Conservation (phyloP, 2,797 vertebrate species). For the Streptopelia turtur region DNA sequence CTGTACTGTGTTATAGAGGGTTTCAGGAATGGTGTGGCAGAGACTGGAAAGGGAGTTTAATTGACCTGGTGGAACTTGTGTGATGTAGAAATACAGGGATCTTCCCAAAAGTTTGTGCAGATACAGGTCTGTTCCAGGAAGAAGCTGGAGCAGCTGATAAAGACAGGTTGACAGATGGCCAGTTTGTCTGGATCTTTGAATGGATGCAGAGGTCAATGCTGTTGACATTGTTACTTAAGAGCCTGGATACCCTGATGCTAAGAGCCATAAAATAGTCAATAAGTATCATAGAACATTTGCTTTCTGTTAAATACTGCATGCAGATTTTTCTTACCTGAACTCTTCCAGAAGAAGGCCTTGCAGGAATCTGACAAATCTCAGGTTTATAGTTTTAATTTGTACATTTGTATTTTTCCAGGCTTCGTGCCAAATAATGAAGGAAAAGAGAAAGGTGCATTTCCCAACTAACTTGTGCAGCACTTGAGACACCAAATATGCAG, state of each 20-base stretch:
- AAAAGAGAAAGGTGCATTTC: neutral
- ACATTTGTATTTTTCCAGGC: neutral
- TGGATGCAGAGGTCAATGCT: neutral
- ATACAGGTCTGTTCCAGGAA: neutral
- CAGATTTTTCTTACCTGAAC: neutral
- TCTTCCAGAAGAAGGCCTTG: neutral
- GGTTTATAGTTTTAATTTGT: neutral
- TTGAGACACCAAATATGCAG: neutral
- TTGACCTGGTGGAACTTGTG: neutral
- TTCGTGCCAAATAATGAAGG: neutral
- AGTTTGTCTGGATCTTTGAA: neutral
- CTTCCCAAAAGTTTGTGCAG: neutral
- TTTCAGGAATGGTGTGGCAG: neutral
- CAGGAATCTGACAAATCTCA: neutral
- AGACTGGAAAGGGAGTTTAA: neutral
- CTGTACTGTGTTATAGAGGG: neutral
- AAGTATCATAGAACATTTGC: neutral
- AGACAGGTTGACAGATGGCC: neutral
- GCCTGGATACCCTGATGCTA: neutral
- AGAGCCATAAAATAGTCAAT: neutral
- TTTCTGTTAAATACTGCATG: neutral
- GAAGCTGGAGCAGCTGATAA: neutral
- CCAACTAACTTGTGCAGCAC: neutral
- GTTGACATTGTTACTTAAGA: neutral
- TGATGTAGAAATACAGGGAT: neutral